Evolutionary conservation across 2,888 invertebrate species (phyloP).

Genomic region (Clivina fossor): DNA sequence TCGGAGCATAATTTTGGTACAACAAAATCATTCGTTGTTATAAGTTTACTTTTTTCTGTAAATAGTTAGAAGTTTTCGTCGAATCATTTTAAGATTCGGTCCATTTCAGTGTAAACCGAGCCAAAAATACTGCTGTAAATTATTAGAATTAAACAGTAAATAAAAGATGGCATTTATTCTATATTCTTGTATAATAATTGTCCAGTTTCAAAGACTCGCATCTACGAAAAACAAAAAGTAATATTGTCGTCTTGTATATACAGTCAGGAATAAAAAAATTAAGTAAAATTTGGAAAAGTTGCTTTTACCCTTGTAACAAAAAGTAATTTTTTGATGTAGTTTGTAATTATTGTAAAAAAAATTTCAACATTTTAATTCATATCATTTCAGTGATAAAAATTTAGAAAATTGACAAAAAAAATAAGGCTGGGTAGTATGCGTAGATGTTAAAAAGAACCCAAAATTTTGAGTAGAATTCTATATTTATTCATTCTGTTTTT

Average conservation of each 20-base stretch:
- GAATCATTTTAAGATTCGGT: background rate
- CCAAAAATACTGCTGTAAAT: conserved; percentile 14
- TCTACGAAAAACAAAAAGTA: conserved; percentile 5
- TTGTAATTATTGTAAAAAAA: conserved; percentile 32
- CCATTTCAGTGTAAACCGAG: conserved; percentile 21
- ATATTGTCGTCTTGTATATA: conserved; percentile 24
- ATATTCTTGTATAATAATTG: conserved; percentile 31
- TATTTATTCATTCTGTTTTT: background rate
- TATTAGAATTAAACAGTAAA: background rate
- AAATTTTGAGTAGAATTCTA: conserved; percentile 4
- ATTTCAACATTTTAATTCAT: conserved; percentile 26
- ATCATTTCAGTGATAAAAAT: conserved; percentile 13
- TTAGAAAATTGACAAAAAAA: conserved; percentile 25
- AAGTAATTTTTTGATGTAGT: conserved; percentile 25
- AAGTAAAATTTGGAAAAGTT: conserved; percentile 17
- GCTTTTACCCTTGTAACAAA: conserved; percentile 22
- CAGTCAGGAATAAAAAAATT: no score
- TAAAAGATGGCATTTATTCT: conserved; percentile 15
- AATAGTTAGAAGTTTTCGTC: background rate
- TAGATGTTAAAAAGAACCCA: conserved; percentile 8
- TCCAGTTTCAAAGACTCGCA: conserved; percentile 28
- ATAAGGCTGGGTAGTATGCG: conserved; percentile 27
- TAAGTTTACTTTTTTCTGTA: conserved; percentile 40
- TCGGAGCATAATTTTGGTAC: conserved; percentile 50
- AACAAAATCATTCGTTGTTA: conserved; percentile 44